A percentile compares a stretch with the other conserved stretches of the same genome.
phyloP scores from a whole-genome alignment of 2,797 vertebrate genomes.

The Cirrhinus mrigala region DNA sequence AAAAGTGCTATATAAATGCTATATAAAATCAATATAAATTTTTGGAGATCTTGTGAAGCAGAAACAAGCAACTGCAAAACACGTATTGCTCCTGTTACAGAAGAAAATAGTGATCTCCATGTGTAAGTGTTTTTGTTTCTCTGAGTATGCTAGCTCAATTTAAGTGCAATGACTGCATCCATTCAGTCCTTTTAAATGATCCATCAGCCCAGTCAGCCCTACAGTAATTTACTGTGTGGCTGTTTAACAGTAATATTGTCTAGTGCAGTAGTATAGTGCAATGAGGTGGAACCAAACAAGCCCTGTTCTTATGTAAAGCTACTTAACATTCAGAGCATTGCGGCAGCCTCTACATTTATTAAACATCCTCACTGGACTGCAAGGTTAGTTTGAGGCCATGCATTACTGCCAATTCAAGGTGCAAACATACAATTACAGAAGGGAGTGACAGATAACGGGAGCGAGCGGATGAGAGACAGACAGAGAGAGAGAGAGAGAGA shows the following conservation, averaged over 20 bases:
- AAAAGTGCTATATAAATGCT: too few species aligned
- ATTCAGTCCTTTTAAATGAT: constrained; percentile 35
- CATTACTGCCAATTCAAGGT: constrained; percentile 49
- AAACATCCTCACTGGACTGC: constrained; percentile 34
- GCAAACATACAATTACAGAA: constrained; percentile 47
- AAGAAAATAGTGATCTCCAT: neutral
- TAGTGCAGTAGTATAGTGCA: constrained; percentile 46
- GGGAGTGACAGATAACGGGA: neutral
- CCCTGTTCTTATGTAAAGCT: constrained; percentile 53
- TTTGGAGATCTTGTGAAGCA: neutral
- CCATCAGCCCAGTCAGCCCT: constrained; percentile 25
- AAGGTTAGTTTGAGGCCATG: constrained; percentile 42
- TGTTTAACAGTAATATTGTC: constrained; percentile 38
- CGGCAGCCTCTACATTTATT: constrained; percentile 52
- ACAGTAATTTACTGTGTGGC: constrained; percentile 21
- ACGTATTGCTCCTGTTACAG: neutral
- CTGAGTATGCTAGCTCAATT: neutral
- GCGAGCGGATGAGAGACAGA: neutral
- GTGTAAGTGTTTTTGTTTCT: neutral
- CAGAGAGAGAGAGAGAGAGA: constrained; percentile 8
- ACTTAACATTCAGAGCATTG: constrained; percentile 58
- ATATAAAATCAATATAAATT: neutral
- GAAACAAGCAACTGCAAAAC: neutral
- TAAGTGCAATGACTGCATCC: constrained; percentile 26
- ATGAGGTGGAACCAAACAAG: constrained; percentile 50